Evolutionary conservation across 1,140 invertebrate genomes (phyloP).

Genomic region (Lepidurus arcticus): DNA sequence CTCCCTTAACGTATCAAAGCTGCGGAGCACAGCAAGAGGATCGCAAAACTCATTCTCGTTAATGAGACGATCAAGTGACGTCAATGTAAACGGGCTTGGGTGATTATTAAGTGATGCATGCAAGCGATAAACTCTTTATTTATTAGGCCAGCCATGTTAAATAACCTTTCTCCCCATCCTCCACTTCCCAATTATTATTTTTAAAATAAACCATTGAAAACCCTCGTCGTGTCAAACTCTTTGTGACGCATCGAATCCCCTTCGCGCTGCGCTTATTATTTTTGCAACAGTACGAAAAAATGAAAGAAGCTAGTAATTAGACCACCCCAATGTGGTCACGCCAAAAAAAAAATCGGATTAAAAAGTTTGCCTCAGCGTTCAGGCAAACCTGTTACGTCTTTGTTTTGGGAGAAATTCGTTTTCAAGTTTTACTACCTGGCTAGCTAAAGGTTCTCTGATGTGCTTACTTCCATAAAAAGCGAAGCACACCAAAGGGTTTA

Average conservation of each 20-base stretch:
- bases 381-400: background rate
- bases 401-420: background rate
- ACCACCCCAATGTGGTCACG: background rate
- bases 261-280: background rate
- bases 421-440: no score
- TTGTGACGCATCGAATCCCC: background rate
- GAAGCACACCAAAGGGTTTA: background rate
- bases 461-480: background rate
- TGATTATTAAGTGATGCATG: constrained; percentile 19
- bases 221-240: background rate
- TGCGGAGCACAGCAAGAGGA: background rate
- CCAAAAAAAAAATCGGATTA: background rate
- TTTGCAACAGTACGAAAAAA: background rate
- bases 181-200: background rate
- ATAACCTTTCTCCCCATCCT: background rate
- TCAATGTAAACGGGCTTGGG: background rate
- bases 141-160: background rate
- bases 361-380: background rate
- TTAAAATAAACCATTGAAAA: background rate
- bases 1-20: background rate
- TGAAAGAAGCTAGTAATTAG: background rate
- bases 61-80: constrained; percentile 21
- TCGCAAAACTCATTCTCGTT: constrained; percentile 11
- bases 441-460: background rate
- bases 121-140: constrained; percentile 13